A percentile compares a stretch with the other conserved stretches of the same genome.
These are phyloP conservation scores for Eupeodes latifasciatus DNA, from an alignment of 2,888 invertebrate species.

Conservation along the genomic window DNA sequence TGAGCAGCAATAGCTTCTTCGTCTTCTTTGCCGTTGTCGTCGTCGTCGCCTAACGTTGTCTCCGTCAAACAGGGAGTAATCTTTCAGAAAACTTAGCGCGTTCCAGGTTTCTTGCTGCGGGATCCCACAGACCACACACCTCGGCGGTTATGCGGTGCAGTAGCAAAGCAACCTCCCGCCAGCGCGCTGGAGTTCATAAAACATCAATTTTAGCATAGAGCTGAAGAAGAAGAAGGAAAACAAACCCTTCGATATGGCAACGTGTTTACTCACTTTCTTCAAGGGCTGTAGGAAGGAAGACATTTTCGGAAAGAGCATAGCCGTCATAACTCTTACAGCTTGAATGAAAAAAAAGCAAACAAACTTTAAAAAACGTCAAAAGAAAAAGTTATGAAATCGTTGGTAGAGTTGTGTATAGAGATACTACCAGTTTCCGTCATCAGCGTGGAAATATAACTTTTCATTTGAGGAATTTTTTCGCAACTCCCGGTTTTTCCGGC, in stretches of 20 bases:
- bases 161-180: too few species aligned
- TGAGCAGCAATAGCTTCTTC: neutral
- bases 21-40: too few species aligned
- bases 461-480: constrained; percentile 50
- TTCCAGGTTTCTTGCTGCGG: neutral
- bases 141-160: neutral
- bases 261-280: constrained; percentile 58
- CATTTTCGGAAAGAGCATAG: constrained; percentile 17
- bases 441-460: constrained; percentile 70
- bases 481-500: neutral
- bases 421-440: constrained; percentile 50
- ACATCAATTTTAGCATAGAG: constrained; percentile 65
- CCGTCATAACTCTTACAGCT: constrained; percentile 34
- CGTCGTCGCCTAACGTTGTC: too few species aligned
- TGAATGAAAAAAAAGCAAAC: neutral
- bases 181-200: constrained; percentile 58
- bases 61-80: constrained; percentile 44
- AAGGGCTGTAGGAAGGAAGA: constrained; percentile 3
- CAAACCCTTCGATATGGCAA: constrained; percentile 32
- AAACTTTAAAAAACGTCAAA: constrained; percentile 1
- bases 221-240: constrained; percentile 56
- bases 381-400: constrained; percentile 57
- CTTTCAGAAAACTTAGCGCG: constrained; percentile 54
- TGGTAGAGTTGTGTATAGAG: neutral
- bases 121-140: neutral